Evolutionary conservation across 2,888 invertebrate species (phyloP), one percentile per base, ranked within the genome.

Genomic region (Lepidocyrtoides sp.): DNA sequence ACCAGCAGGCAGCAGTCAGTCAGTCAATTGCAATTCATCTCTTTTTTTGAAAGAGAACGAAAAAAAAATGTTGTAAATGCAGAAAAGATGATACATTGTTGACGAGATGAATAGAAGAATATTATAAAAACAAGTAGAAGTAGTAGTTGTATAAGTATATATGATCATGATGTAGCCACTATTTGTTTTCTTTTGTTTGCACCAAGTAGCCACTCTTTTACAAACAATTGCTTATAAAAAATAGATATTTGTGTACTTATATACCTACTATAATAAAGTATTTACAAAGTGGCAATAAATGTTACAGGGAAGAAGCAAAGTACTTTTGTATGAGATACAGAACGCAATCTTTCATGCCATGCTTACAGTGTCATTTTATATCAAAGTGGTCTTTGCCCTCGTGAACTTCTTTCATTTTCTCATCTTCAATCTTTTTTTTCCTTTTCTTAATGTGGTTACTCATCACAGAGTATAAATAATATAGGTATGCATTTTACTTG

Each of bases 21-120:
- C 77, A 89, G 83, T 89, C 89, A 89, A 84, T 89, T 77, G 84
- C 89, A 83, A 89, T 89, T 75, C 89, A 81, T 81, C 81, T 87
- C 81, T 79, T 44, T 79, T 36, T 48, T 23, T 75, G 29, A 32
- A 79, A 79, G 20, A 57, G 23, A 79, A 57, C 60, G 60, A 60
- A 66, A 83, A 66, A 44, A 83, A 66, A 41, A 57, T 81, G 32
- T 14, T 66, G 8, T 48, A 82, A 12, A 60, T 12, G 54, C n/a
- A 66, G 66, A 66, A 75, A 77, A 7, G 29, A 77, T 51, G 26
- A 77, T 4, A 63, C 23, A n/a, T 2, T 44, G 44, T n/a, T n/a
- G n/a, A n/a, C n/a, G n/a, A n/a, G n/a, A n/a, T n/a, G n/a, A n/a
- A n/a, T n/a, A n/a, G n/a, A n/a, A n/a, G n/a, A n/a, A n/a, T n/a